Base-by-base conservation (phyloP, 2,888 invertebrate genomes). In the Aleiodes alternator region DNA sequence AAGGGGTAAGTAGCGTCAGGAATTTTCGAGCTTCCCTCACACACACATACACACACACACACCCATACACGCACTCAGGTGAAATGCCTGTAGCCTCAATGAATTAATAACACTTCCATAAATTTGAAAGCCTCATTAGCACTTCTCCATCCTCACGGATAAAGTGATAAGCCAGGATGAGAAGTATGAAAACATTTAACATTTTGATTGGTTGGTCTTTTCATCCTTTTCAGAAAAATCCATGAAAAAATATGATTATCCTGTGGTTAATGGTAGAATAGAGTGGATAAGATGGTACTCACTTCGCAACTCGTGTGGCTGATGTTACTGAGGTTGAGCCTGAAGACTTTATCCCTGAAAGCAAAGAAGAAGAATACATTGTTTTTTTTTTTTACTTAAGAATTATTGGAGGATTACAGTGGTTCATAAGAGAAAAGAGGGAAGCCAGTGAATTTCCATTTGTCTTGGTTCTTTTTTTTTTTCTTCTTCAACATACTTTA, bases 301-400 rank as follows among this genome's bases (percentile, higher is more conserved):
- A 94, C 96, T 92, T 96, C 95, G 90, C 96, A 96, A 89, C 94
- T 94, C 80, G 96, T 95, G 87, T 95, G 93, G 90, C 95, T 96
- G 90, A 96, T 95, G 90, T 96, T 96, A 92, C 95, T 95, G 90
- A 96, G 92, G 90, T 96, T 96, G 86, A 96, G 92, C 87, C 94
- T 91, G 91, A 94, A 96, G 83, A 96, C 92, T 85, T 95, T 94
- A 90, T 96, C 96, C 96, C 96, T 96, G 94, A 64, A 94, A 95
- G 84, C 89, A 87, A 90, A 90, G 89, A 64, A 64, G 43, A 34
- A 64, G 64, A 64, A 11, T 8, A 9, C 64, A 64, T 64, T 61
- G 23, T 23, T 38, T 64, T 14, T 48, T 64, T 64, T 29, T 64
- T 64, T 9, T 43, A 29, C 59, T n/a, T 9, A 11, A 53, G 53